Evolutionary conservation across 2,888 invertebrate species (phyloP), one percentile per base, ranked within the genome.

Genomic region (Eupelmus urozonus): DNA sequence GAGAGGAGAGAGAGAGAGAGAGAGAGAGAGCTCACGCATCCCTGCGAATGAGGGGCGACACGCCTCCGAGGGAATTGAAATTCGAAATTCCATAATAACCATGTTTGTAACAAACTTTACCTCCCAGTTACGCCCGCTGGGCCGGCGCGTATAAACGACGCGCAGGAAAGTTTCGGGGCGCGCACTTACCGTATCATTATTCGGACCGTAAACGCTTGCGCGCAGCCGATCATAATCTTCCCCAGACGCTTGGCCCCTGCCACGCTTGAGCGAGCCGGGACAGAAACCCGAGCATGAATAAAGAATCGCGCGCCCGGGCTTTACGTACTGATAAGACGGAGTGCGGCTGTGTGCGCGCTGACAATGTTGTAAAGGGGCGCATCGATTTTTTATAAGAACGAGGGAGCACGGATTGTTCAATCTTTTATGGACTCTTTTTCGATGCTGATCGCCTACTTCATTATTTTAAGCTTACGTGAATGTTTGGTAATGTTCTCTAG

Each of bases 151-250:
- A 11, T 49, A 49, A 49, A 49, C 49, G 16, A 3, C 51, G 11
- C 20, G 18, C 11, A 57, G 9, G 29, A 51, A 66, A 66, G n/a
- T 51, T 66, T 66, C 51, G n/a, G 53, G 53, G 40, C 34, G 13
- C 25, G 42, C 55, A 69, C 55, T 69, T 69, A 55, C 55, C 55
- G 69, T 69, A 57, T 69, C 55, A 69, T 69, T 69, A 69, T 69
- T 69, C 18, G 69, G 25, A 40, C 53, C 57, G 66, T 74, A 51
- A 74, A 74, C 65, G 49, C 67, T 57, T 5, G 40, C 57, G 16
- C 57, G 13, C 27, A 7, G 2, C 63, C n/a, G 66, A 66, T 66
- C 49, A 11, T 53, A 51, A 53, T 53, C 66, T 66, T 66, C 51
- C 42, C 20, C 11, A 65, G 45, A 49, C 27, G 20, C 49, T 65